Conservation (phyloP, 2,113 vertebrate species). For the Pristiophorus japonicus region DNA sequence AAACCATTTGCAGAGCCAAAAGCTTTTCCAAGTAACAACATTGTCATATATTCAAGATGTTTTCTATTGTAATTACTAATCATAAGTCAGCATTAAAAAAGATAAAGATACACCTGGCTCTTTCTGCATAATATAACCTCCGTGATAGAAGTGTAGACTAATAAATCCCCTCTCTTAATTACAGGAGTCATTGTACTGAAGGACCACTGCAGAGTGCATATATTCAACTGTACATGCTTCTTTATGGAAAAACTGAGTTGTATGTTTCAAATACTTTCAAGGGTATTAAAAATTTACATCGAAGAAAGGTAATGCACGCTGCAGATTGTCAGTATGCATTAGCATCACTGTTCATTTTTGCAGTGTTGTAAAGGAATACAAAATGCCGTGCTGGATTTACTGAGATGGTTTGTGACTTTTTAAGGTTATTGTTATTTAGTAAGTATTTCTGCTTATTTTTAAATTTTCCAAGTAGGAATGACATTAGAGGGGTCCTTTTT, state of each 20-base stretch:
- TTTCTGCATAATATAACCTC: background rate
- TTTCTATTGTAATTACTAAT: background rate
- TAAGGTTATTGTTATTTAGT: background rate
- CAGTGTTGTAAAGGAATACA: background rate
- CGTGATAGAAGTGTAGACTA: background rate
- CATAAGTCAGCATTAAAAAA: background rate
- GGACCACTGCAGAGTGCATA: background rate
- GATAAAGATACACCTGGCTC: background rate
- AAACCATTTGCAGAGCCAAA: background rate
- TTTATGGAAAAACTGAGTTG: background rate
- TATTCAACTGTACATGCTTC: background rate
- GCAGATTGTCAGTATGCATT: slow-evolving; percentile 35
- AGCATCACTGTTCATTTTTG: background rate
- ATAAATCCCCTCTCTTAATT: slow-evolving; percentile 15
- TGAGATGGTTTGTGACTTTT: slow-evolving; percentile 30
- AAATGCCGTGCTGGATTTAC: slow-evolving; percentile 18
- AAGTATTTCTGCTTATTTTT: background rate
- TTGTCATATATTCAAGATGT: background rate
- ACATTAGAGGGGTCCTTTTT: background rate
- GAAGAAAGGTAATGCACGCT: slow-evolving; percentile 19
- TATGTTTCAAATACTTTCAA: slow-evolving; percentile 34
- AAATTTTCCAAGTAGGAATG: background rate
- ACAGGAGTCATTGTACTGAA: background rate
- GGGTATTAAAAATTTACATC: slow-evolving; percentile 36
- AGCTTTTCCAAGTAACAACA: background rate